Evolutionary conservation across 2,113 vertebrate genomes (phyloP), one percentile per base, ranked within the genome.

Genomic region (Clarias macrocephalus): DNA sequence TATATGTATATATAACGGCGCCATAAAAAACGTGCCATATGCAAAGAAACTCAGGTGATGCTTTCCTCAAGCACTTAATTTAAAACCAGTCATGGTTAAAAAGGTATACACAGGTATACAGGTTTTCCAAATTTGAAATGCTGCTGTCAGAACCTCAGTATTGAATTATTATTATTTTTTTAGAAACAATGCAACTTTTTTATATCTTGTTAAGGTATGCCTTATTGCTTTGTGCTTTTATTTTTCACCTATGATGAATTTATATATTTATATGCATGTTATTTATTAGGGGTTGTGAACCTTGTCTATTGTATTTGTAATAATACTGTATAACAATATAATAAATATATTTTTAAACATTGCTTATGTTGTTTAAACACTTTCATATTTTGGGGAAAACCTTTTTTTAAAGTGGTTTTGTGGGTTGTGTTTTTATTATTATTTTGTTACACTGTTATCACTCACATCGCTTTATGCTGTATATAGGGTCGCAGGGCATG

Each of bases 81-180:
- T 19, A 82, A 82, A 82, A 66, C 62, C 81, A 83, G 37, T 52
- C 37, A n/a, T n/a, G 42, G 81, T 66, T 82, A 66, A 54, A n/a
- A 54, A 65, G 52, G 60, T 82, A 65, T 25, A 65, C 23, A 68
- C 81, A 54, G 54, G 25, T 68, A n/a, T 82, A 62, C 3, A 12
- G 13, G 48, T 25, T 76, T 15, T 28, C 72, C 48, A 12, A 76
- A 25, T 0, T 56, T 25, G 13, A 80, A 80, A 60, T 80, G 57
- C 30, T 57, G 76, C 52, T 62, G 79, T 88, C 73, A 7, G 65
- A 56, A 42, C n/a, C 33, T 37, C 18, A 16, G 42, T 19, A 62
- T 83, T 79, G 23, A 52, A 48, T 48, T 8, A 37, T 48, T 48
- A 48, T 48, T 48, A 8, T 48, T 68, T 28, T 82, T 72, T 57